Base-by-base conservation (phyloP, 2,797 vertebrate genomes). In the Oreortyx pictus region DNA sequence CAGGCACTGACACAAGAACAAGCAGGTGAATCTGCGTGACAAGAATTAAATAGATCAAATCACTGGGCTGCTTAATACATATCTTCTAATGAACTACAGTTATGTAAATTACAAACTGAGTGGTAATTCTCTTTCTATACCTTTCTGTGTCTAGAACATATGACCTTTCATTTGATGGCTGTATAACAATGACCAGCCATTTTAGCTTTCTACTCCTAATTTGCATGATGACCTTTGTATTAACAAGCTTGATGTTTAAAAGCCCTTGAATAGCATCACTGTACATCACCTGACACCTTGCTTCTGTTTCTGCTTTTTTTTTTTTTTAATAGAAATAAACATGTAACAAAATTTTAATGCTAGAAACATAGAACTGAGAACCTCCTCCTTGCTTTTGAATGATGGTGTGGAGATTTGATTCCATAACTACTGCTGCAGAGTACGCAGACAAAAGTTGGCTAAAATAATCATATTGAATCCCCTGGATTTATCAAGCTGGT, bases 381-480 rank as follows among this genome's bases (percentile, higher is more conserved):
- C 15, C 1, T 56, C 4, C 29, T 57, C 7, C 2, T 5, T 3
- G 1, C 4, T 52, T 68, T 52, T 52, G 15, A 91, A 65, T 3
- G 27, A 33, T 23, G 27, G 25, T 0, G 1, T 37, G 24, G 41
- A 68, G 79, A 65, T 11, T 33, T 24, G 65, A 15, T 71, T 31
- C 9, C 54, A 3, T 5, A 39, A 1, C 9, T 85, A 12, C 12
- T 9, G 3, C 4, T 18, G 19, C 10, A 44, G 29, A 56, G 2
- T 12, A 47, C 33, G 47, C 3, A 59, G 19, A 10, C 7, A 62
- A 66, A 57, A 68, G 7, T 35, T 33, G 60, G 23, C 8, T 35
- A 54, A 73, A 6, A 41, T 39, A 11, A 41, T 8, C 16, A 70
- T 33, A 2, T 46, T 65, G 24, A 3, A 25, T 14, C 3, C 17